Evolutionary conservation across 2,797 vertebrate species (phyloP).

Genomic region (Microcaecilia unicolor): DNA sequence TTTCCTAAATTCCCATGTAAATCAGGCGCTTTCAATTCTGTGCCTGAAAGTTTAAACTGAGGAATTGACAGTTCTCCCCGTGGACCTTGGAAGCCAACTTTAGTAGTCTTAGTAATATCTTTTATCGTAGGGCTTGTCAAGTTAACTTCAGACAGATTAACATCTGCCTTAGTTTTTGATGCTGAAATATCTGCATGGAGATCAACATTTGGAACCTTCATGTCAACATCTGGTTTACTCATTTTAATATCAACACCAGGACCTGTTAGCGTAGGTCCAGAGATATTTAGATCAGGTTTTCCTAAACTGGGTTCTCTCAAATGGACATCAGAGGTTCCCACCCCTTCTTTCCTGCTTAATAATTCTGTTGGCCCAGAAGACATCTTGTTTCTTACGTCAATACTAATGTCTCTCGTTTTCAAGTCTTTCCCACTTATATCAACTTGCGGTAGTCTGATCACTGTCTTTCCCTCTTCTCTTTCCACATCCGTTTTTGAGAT

Average conservation of each 20-base stretch:
- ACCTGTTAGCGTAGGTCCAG: too few species aligned
- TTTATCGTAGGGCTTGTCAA: too few species aligned
- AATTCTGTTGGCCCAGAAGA: slow-evolving; percentile 10
- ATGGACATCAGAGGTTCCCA: slow-evolving; percentile 17
- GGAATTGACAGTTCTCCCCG: not conserved
- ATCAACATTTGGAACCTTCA: slow-evolving; percentile 16
- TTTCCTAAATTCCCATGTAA: not conserved
- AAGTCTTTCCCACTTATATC: slow-evolving; percentile 1
- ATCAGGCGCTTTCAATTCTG: not conserved
- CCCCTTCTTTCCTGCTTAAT: slow-evolving; percentile 28
- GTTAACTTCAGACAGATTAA: too few species aligned
- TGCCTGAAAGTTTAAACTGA: not conserved
- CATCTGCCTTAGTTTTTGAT: too few species aligned
- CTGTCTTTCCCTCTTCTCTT: slow-evolving; percentile 26
- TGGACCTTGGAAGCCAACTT: not conserved
- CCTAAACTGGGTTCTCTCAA: too few species aligned
- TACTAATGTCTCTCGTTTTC: not conserved
- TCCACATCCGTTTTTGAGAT: slow-evolving; percentile 35
- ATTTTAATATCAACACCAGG: not conserved
- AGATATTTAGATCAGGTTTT: too few species aligned
- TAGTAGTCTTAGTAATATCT: not conserved
- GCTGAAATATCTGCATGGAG: too few species aligned
- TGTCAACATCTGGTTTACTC: slow-evolving; percentile 5
- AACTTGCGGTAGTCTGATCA: slow-evolving; percentile 46
- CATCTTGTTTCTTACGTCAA: not conserved